Base-by-base conservation (phyloP, 2,797 vertebrate genomes). In the Benthosema pterotum region DNA sequence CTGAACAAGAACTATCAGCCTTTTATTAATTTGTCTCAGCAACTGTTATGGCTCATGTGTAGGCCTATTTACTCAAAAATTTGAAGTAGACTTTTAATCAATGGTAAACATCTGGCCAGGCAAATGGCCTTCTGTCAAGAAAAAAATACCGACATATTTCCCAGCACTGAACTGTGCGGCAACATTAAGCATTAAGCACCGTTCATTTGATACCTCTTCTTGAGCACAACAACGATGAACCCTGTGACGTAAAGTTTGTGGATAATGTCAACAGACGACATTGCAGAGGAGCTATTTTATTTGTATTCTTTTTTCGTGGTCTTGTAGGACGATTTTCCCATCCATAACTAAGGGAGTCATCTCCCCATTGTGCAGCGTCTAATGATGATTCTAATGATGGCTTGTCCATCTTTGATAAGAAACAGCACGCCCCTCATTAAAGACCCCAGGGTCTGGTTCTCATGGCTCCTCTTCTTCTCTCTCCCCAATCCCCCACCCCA, bases 371-470 rank as follows among this genome's bases (percentile, higher is more conserved):
- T 87, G 84, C 81, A 19, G 79, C 68, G 25, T 83, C 83, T 90
- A 87, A 88, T 86, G 79, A 84, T 79, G 79, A 89, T 89, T 88
- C 87, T 88, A 89, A 90, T 84, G 89, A 90, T 83, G 89, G 76
- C 86, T 87, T 90, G 89, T 91, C 87, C 86, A 88, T 90, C 85
- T 89, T 90, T 91, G 85, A 91, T 90, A 89, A 89, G 87, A 88
- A 88, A 74, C 88, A 87, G 87, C 85, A 86, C 82, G 84, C 77
- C 83, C 84, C 85, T 86, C 87, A 89, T 90, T 88, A 88, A 82
- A 83, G 79, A 74, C 65, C 75, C 70, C 52, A 57, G 71, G 78
- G 72, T 71, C 74, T 15, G 72, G 79, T 87, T 89, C 84, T 88
- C 89, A 90, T 84, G 88, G 74, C 57, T 25, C 59, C 73, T 45